Evolutionary conservation across 2,797 vertebrate species (phyloP).

Genomic region (Sternotherus odoratus): DNA sequence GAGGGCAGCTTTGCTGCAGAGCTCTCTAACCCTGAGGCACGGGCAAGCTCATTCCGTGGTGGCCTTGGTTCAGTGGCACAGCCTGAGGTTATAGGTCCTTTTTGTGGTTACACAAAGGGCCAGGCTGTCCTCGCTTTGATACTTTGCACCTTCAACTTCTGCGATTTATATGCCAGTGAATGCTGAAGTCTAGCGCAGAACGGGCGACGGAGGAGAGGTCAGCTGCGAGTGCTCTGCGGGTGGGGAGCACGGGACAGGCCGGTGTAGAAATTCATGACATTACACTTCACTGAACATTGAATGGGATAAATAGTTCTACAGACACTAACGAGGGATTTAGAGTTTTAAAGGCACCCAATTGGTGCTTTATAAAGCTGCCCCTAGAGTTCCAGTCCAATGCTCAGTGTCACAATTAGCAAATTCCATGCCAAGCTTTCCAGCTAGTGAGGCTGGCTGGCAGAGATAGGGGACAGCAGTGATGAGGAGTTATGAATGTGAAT

Average conservation of each 20-base stretch:
- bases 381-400: background rate
- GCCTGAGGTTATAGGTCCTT: background rate
- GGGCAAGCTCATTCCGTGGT: background rate
- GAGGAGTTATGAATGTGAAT: background rate
- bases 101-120: background rate
- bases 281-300: background rate
- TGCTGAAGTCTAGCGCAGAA: background rate
- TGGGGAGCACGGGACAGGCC: background rate
- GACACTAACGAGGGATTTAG: background rate
- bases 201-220: background rate
- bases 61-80: background rate
- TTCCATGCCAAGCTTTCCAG: background rate
- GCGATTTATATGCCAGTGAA: background rate
- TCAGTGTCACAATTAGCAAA: background rate
- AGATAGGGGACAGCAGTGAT: background rate
- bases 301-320: background rate
- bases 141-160: background rate
- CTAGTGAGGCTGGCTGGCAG: too few species aligned
- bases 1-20: background rate
- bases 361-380: background rate
- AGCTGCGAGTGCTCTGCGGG: background rate
- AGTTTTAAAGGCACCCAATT: background rate
- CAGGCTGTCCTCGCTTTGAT: accelerated
- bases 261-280: background rate
- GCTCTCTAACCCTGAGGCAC: background rate